Evolutionary conservation across 2,797 vertebrate genomes (phyloP).

Genomic region (Loris lydekkerianus): DNA sequence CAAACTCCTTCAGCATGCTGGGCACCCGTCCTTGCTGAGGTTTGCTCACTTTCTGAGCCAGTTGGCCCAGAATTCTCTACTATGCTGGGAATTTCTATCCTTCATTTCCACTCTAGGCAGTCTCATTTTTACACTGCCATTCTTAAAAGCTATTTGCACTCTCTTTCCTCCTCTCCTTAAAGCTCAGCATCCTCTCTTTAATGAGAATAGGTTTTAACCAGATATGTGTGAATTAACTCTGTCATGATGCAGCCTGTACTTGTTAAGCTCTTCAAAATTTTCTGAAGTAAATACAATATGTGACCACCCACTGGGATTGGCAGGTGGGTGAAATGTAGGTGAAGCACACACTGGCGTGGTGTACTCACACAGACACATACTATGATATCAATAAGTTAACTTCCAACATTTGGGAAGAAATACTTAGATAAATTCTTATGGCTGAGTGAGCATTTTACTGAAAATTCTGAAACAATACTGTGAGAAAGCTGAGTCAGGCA

Average conservation of each 20-base stretch:
- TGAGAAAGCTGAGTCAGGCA: not conserved
- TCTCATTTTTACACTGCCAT: not conserved
- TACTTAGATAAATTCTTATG: not conserved
- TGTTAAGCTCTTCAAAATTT: not conserved
- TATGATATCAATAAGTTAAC: not conserved
- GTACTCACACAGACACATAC: not conserved
- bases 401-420: constrained; percentile 12
- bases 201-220: not conserved
- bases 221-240: not conserved
- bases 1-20: not conserved
- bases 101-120: not conserved
- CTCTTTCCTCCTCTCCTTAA: not conserved
- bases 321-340: not conserved
- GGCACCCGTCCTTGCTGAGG: not conserved
- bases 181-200: not conserved
- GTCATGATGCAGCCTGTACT: not conserved
- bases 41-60: not conserved
- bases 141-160: not conserved
- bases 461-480: constrained; percentile 3
- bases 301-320: not conserved
- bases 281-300: not conserved
- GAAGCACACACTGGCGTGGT: not conserved
- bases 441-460: not conserved
- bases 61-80: not conserved
- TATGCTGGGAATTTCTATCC: not conserved